These are phyloP conservation scores for Julus scandinavius DNA, from an alignment of 2,888 invertebrate species.

Conservation along the genomic window DNA sequence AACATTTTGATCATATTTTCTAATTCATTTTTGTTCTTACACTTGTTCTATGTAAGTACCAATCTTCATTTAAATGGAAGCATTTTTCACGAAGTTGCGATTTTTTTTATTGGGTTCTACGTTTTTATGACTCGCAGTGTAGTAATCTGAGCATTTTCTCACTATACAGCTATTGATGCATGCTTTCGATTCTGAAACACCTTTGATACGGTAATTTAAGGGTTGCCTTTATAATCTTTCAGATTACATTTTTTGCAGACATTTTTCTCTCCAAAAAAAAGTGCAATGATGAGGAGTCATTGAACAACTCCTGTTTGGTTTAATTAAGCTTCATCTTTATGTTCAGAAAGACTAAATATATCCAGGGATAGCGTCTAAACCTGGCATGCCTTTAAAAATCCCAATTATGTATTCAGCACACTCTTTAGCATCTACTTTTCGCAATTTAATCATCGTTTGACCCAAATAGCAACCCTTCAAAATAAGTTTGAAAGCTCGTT, in stretches of 20 bases:
- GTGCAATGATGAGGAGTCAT: not conserved
- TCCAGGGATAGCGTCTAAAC: not conserved
- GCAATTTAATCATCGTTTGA: slow-evolving; percentile 38
- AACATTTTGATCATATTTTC: too few relatives aligned
- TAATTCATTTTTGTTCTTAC: too few relatives aligned
- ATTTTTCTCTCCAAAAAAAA: not conserved
- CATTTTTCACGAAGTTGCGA: too few relatives aligned
- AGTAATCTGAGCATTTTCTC: too few relatives aligned
- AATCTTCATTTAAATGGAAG: too few relatives aligned
- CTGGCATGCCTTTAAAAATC: not conserved
- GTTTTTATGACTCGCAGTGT: too few relatives aligned
- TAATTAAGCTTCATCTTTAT: not conserved
- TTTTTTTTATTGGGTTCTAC: too few relatives aligned
- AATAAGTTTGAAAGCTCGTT: slow-evolving; percentile 20
- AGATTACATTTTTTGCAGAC: too few relatives aligned
- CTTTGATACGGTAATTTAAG: not conserved
- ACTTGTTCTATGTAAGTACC: too few relatives aligned
- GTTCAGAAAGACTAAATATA: not conserved
- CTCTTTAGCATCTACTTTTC: slow-evolving; percentile 37
- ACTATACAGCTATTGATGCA: too few relatives aligned
- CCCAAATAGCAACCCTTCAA: slow-evolving; percentile 19
- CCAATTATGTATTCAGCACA: slow-evolving; percentile 29
- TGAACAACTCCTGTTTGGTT: not conserved
- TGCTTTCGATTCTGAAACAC: too few relatives aligned
- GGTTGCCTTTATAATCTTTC: not conserved